These are phyloP conservation scores for Oenanthe melanoleuca DNA, from an alignment of 2,113 vertebrate species.

Conservation along the genomic window DNA sequence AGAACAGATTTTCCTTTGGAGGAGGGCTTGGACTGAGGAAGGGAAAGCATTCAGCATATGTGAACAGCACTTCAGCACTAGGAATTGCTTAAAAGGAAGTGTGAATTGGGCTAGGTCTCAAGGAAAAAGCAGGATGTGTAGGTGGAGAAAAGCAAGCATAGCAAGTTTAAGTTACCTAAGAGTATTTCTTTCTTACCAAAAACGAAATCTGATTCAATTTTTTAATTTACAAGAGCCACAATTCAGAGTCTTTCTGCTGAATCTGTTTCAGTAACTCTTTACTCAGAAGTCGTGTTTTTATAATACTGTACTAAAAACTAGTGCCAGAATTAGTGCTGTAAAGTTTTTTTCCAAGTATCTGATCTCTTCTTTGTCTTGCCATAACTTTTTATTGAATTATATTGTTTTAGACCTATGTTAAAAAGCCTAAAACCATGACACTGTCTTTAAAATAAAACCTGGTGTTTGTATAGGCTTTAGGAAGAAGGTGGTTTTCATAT, in stretches of 20 bases:
- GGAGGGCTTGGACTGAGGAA: background rate
- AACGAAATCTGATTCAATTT: background rate
- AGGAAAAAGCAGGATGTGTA: background rate
- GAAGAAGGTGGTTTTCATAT: background rate
- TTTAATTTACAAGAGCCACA: background rate
- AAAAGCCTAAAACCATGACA: background rate
- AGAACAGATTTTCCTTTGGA: background rate
- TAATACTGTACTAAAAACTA: background rate
- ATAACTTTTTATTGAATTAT: background rate
- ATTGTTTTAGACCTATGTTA: background rate
- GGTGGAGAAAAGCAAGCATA: background rate
- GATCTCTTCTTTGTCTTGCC: background rate
- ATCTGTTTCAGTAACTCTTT: background rate
- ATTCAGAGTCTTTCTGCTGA: background rate
- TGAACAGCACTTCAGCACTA: background rate
- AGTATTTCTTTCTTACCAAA: background rate
- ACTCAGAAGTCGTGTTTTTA: background rate
- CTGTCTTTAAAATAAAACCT: background rate
- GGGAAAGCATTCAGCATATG: fast-evolving
- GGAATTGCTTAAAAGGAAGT: background rate
- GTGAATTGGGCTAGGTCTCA: background rate
- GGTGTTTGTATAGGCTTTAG: background rate
- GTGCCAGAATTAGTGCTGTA: background rate
- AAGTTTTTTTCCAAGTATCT: background rate
- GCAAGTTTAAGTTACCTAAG: background rate